Conservation (phyloP, 2,888 invertebrate genomes). For the Ophion ellenae region DNA sequence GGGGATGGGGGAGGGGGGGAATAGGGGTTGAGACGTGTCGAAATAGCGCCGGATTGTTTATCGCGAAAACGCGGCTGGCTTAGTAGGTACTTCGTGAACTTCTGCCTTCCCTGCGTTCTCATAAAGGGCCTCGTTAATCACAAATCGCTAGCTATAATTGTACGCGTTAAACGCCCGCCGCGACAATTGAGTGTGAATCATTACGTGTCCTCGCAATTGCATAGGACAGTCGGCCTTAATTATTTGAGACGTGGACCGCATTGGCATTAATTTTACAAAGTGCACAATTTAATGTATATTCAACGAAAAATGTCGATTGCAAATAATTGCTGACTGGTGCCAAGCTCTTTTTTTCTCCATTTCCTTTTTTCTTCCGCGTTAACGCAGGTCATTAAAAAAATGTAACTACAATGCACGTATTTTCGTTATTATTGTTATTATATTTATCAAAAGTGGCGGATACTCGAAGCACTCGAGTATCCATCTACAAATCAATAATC, state of each 20-base stretch:
- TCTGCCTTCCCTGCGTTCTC: conserved; percentile 19
- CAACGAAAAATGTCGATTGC: background rate
- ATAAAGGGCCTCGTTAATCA: conserved; percentile 48
- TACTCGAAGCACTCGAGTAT: too few relatives aligned
- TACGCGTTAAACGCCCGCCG: conserved; percentile 51
- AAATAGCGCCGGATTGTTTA: conserved; percentile 44
- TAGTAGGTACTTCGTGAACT: conserved; percentile 19
- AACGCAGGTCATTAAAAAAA: too few relatives aligned
- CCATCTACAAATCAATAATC: too few relatives aligned
- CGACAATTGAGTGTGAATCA: conserved; percentile 56
- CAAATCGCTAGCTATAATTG: conserved; percentile 55
- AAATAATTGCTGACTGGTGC: too few relatives aligned
- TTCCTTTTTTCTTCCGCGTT: too few relatives aligned
- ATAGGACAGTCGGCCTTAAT: conserved; percentile 26
- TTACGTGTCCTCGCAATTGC: conserved; percentile 24
- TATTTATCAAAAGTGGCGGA: too few relatives aligned
- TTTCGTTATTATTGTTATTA: too few relatives aligned
- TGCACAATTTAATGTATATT: background rate
- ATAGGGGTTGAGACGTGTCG: background rate
- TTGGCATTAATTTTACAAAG: conserved; percentile 1
- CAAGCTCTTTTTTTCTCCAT: too few relatives aligned
- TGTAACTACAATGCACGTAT: too few relatives aligned
- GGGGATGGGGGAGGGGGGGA: too few relatives aligned
- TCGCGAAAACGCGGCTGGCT: conserved; percentile 22
- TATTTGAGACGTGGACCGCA: conserved; percentile 37